Evolutionary conservation across 2,797 vertebrate species (phyloP).

Genomic region (Knipowitschia caucasica): DNA sequence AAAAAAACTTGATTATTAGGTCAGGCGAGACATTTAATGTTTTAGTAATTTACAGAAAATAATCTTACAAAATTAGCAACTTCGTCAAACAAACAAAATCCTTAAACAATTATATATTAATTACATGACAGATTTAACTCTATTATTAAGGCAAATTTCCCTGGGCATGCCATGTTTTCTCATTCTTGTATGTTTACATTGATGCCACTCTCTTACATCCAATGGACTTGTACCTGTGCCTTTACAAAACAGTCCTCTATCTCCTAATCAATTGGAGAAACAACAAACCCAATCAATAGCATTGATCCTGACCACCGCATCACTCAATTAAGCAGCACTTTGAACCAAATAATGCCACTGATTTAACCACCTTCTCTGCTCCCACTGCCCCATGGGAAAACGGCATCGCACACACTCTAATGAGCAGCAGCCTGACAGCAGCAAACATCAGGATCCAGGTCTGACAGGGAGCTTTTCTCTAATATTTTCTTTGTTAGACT

Average conservation of each 20-base stretch:
- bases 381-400: constrained; percentile 15
- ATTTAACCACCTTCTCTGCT: constrained; percentile 24
- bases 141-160: no score
- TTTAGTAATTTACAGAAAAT: no score
- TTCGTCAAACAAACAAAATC: no score
- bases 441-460: not conserved
- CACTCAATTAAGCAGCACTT: constrained; percentile 25
- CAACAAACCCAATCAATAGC: constrained; percentile 35
- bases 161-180: no score
- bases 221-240: constrained; percentile 9
- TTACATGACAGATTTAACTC: no score
- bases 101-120: no score
- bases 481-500: not conserved
- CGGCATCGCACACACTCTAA: constrained; percentile 5
- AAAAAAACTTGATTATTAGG: no score
- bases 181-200: no score
- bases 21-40: no score
- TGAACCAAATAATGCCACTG: constrained; percentile 11
- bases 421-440: not conserved
- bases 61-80: no score
- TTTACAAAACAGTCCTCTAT: constrained; percentile 20
- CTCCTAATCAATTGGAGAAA: constrained; percentile 38
- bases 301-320: constrained; percentile 34
- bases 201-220: no score
- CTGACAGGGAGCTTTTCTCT: not conserved